Conservation (phyloP, 2,888 invertebrate genomes). For the Horisme vitalbata region DNA sequence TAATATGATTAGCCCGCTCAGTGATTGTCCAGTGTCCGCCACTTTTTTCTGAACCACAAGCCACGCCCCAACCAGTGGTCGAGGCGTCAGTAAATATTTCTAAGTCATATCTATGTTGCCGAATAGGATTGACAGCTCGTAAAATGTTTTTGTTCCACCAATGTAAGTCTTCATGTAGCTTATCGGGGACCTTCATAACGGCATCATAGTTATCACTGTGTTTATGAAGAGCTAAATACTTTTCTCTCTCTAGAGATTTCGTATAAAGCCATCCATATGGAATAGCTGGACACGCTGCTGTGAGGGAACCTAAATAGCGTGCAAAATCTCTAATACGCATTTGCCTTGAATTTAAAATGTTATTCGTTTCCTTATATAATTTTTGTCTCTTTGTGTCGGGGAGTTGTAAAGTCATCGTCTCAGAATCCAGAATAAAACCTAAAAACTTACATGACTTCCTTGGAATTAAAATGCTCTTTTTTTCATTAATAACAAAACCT, state of each 20-base stretch:
- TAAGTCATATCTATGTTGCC: background rate
- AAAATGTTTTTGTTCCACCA: background rate
- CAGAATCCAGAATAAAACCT: conserved; percentile 6
- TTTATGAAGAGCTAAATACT: background rate
- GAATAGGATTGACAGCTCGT: background rate
- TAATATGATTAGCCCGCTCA: conserved; percentile 8
- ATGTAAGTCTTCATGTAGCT: background rate
- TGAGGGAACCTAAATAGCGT: background rate
- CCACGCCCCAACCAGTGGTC: background rate
- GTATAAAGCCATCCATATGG: background rate
- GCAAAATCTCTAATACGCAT: background rate
- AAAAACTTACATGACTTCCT: background rate
- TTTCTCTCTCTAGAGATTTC: background rate
- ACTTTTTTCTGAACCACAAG: background rate
- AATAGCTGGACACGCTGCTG: background rate
- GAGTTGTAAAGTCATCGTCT: background rate
- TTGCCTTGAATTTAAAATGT: too few relatives aligned
- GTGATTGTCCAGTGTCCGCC: background rate
- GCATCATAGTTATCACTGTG: background rate
- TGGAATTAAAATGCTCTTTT: background rate
- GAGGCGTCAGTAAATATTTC: background rate
- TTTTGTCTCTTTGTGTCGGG: background rate
- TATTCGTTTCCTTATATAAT: too few relatives aligned
- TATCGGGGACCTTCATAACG: background rate
- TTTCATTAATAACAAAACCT: conserved; percentile 7